Base-by-base conservation (phyloP, 1,140 invertebrate genomes). In the Achroia grisella region DNA sequence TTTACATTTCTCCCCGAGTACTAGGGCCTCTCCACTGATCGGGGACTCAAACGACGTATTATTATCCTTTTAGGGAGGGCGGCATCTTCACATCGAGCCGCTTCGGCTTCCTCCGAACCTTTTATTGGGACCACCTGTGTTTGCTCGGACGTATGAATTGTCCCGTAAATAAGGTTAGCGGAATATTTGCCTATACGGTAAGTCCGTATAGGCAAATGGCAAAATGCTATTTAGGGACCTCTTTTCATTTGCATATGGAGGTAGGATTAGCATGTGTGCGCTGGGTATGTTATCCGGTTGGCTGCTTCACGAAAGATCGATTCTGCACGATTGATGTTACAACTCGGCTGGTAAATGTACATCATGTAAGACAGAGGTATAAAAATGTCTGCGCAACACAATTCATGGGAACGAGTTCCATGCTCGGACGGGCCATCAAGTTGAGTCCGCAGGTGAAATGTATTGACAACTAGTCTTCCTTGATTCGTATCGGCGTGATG, bases 391-490 rank as follows among this genome's bases (percentile, higher is more conserved):
- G 49, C 44, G 63, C 62, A 64, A 68, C 73, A 80, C 73, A 80
- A 84, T 81, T 77, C 70, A 80, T 69, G 72, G 63, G 65, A 79
- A 80, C 80, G 56, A 47, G 80, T 82, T 73, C 62, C 62, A 62
- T 56, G 56, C 56, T 57, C 40, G 39, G 68, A 70, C 69, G 66
- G 66, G 52, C 65, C 68, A 74, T 76, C 77, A 71, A 66, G 71
- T 23, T 49, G 49, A 52, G 64, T 53, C 66, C 58, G 70, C 75
- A 74, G 68, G 75, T 85, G 78, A 85, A 73, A 73, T 76, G 77
- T 82, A 82, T 82, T 81, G 81, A 85, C 81, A 82, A 79, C 57
- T 82, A 73, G 80, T 82, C 80, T 82, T 85, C 81, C 78, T 82
- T 79, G 80, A 85, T 85, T 62, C 64, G 59, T 85, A 85, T 82